Evolutionary conservation across 1,140 invertebrate species (phyloP).

Genomic region (Caenorhabditis briggsae): DNA sequence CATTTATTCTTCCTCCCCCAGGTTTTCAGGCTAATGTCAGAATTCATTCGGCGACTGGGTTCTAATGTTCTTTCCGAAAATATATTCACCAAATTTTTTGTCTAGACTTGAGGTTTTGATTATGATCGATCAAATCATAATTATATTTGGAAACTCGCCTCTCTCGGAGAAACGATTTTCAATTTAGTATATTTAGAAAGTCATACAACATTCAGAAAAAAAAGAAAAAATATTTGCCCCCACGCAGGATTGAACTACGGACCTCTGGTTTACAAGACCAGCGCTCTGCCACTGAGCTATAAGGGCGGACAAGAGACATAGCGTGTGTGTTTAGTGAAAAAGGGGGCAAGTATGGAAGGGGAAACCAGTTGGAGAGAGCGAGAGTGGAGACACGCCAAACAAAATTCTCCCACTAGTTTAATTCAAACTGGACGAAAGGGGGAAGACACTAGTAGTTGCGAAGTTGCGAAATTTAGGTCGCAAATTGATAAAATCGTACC

Average conservation of each 20-base stretch:
- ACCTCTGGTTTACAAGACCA: slow-evolving; percentile 54
- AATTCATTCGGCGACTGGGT: not conserved
- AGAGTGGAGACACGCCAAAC: no score
- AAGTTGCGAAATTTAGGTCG: not conserved
- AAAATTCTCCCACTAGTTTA: not conserved
- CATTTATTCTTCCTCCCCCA: slow-evolving; percentile 42
- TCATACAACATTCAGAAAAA: not conserved
- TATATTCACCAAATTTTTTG: not conserved
- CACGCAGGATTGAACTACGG: slow-evolving; percentile 55
- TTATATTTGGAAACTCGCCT: no score
- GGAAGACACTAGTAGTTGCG: not conserved
- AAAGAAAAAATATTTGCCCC: slow-evolving; percentile 21
- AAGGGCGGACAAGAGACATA: not conserved
- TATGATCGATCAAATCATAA: no score
- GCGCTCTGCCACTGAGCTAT: slow-evolving; percentile 52
- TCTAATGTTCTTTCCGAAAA: not conserved
- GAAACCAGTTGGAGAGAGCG: not conserved
- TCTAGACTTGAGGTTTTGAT: no score
- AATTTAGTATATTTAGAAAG: not conserved
- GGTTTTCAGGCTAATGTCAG: slow-evolving; percentile 22
- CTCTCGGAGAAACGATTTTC: no score
- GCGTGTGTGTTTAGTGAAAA: not conserved
- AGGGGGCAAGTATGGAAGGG: not conserved
- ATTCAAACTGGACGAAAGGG: not conserved
- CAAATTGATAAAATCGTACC: not conserved